phyloP scores from a whole-genome alignment of 2,113 vertebrate genomes.

The Poecile atricapillus region DNA sequence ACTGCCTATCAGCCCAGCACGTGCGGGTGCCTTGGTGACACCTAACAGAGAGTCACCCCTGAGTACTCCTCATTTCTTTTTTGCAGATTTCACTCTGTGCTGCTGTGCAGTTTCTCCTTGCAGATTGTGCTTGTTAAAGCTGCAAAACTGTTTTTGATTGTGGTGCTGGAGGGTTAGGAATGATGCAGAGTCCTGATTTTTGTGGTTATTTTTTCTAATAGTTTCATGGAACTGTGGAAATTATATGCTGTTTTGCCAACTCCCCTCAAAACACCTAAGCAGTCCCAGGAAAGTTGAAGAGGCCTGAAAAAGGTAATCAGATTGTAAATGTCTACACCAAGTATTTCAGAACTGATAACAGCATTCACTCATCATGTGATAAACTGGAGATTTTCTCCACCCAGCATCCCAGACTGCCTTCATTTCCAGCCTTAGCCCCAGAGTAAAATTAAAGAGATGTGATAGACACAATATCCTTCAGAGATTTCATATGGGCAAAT shows the following conservation, averaged over 20 bases:
- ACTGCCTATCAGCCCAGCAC: not conserved
- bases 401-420: not conserved
- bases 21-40: too few species aligned
- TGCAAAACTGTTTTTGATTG: not conserved
- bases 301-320: not conserved
- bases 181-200: not conserved
- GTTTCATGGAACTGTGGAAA: not conserved
- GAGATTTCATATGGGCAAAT: not conserved
- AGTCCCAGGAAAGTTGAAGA: not conserved
- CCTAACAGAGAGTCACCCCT: not conserved
- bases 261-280: not conserved
- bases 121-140: not conserved
- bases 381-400: not conserved
- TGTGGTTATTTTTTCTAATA: not conserved
- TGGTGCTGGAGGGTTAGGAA: not conserved
- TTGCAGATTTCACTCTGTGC: too few species aligned
- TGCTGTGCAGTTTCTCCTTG: not conserved
- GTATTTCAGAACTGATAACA: not conserved
- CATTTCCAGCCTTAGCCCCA: not conserved
- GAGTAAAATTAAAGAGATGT: not conserved
- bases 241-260: not conserved
- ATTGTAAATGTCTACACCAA: not conserved
- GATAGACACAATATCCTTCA: not conserved
- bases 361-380: not conserved
- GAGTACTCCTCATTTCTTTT: not conserved